A percentile compares a stretch with the other conserved stretches of the same genome.
These are phyloP conservation scores for Drosophila lacteicornis DNA, from an alignment of 1,140 invertebrate species.

Conservation along the genomic window DNA sequence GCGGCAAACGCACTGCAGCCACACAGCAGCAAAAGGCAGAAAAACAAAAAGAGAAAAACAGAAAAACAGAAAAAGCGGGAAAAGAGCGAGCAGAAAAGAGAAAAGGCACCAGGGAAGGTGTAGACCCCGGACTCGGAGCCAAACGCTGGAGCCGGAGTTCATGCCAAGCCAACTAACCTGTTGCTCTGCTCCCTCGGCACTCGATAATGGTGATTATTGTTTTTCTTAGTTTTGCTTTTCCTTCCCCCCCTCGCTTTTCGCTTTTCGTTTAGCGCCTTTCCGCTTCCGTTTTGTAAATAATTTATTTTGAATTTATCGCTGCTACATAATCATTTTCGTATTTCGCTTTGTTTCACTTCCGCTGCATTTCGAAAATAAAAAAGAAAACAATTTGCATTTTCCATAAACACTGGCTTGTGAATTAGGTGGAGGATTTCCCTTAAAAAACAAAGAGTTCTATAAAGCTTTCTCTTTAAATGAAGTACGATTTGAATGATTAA, in stretches of 20 bases:
- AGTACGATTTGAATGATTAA: background rate
- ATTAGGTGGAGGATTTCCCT: background rate
- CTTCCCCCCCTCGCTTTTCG: background rate
- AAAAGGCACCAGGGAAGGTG: slow-evolving; percentile 10
- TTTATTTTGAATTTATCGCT: slow-evolving; percentile 42
- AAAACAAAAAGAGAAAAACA: slow-evolving; percentile 4
- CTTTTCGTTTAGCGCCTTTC: slow-evolving; percentile 49
- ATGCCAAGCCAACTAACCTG: slow-evolving; percentile 57
- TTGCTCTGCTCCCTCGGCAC: slow-evolving; percentile 17
- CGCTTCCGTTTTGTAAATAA: slow-evolving; percentile 58
- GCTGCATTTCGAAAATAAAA: slow-evolving; percentile 25
- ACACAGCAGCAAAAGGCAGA: slow-evolving; percentile 16
- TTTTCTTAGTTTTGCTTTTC: slow-evolving; percentile 28
- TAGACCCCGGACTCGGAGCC: slow-evolving; percentile 15
- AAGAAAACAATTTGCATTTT: slow-evolving; percentile 39
- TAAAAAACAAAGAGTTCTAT: slow-evolving; percentile 2
- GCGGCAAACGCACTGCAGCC: slow-evolving; percentile 56
- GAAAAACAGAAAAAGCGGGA: slow-evolving; percentile 2
- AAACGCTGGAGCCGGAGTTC: slow-evolving; percentile 38
- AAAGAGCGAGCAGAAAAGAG: slow-evolving; percentile 1
- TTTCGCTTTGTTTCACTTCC: slow-evolving; percentile 53
- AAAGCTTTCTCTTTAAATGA: slow-evolving; percentile 38
- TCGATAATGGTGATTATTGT: slow-evolving; percentile 21
- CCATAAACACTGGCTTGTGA: slow-evolving; percentile 5
- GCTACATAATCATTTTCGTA: slow-evolving; percentile 32